These are phyloP conservation scores for Psettodes erumei DNA, from an alignment of 2,113 vertebrate species.

Conservation along the genomic window DNA sequence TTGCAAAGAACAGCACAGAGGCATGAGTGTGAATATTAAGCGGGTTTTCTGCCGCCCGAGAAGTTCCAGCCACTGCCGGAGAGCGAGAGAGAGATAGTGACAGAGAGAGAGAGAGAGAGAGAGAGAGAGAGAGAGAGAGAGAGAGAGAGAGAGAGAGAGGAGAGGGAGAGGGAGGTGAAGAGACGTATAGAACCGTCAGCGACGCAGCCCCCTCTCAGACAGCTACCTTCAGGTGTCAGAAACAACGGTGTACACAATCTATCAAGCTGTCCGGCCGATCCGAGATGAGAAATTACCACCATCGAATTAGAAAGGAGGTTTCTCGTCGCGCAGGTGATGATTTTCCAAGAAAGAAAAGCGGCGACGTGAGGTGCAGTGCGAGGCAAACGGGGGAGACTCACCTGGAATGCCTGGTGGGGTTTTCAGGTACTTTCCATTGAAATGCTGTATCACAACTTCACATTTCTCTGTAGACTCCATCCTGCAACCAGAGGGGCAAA, in stretches of 20 bases:
- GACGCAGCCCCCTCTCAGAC: constrained; percentile 39
- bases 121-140: neutral
- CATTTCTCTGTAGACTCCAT: constrained; percentile 83
- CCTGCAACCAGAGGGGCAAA: constrained; percentile 51
- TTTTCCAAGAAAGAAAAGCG: constrained; percentile 36
- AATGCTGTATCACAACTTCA: constrained; percentile 82
- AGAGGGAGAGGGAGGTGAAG: constrained; percentile 1
- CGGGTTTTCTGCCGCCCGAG: constrained; percentile 65
- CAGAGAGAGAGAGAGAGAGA: constrained; percentile 24
- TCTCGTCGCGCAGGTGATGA: constrained; percentile 35
- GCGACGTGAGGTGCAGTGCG: constrained; percentile 23
- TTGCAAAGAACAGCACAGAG: constrained; percentile 76
- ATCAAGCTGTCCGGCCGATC: constrained; percentile 56
- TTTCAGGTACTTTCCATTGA: constrained; percentile 83
- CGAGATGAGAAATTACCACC: constrained; percentile 61
- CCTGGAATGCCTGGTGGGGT: constrained; percentile 82
- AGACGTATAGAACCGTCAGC: constrained; percentile 44
- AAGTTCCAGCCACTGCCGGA: constrained; percentile 68
- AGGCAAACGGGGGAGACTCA: constrained; percentile 56
- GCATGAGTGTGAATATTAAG: constrained; percentile 81
- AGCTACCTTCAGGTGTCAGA: constrained; percentile 67
- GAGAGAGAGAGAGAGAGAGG: neutral
- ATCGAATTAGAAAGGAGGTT: constrained; percentile 60
- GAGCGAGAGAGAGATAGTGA: too few relatives aligned
- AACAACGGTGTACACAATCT: constrained; percentile 59